A percentile compares a stretch with the other conserved stretches of the same genome.
phyloP scores from a whole-genome alignment of 2,113 vertebrate genomes.

The Anhinga rufa region DNA sequence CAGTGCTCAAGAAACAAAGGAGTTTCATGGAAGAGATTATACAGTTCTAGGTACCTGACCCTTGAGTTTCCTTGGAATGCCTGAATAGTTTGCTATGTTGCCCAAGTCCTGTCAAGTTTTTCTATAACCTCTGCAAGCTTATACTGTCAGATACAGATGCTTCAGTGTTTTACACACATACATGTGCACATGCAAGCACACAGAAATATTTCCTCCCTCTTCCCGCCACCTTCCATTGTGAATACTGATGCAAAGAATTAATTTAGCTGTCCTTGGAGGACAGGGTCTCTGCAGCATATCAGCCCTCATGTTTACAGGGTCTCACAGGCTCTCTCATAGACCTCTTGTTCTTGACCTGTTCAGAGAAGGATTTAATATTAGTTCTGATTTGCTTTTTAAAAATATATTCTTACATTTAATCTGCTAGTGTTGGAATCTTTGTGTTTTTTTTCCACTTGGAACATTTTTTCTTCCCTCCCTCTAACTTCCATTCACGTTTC shows the following conservation, averaged over 20 bases:
- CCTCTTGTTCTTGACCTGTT: neutral
- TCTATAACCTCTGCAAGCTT: neutral
- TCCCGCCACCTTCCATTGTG: too few species aligned
- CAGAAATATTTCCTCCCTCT: neutral
- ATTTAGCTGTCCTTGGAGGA: neutral
- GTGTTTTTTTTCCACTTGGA: neutral
- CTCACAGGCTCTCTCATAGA: neutral
- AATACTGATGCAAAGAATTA: neutral
- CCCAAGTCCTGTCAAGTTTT: neutral
- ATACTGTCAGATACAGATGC: neutral
- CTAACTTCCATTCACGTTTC: neutral
- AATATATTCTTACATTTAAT: neutral
- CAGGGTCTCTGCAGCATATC: rapidly evolving
- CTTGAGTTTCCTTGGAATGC: neutral
- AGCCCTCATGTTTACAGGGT: neutral
- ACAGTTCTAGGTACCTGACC: neutral
- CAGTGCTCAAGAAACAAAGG: neutral
- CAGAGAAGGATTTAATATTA: neutral
- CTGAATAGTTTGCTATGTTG: neutral
- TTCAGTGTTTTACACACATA: neutral
- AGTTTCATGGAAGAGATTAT: neutral
- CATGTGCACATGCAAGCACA: neutral
- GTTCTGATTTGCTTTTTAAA: neutral
- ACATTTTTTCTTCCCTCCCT: rapidly evolving
- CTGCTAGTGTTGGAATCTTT: neutral